Evolutionary conservation across 2,888 invertebrate species (phyloP), one percentile per base, ranked within the genome.

Genomic region (Drosophila cyrtoloma): DNA sequence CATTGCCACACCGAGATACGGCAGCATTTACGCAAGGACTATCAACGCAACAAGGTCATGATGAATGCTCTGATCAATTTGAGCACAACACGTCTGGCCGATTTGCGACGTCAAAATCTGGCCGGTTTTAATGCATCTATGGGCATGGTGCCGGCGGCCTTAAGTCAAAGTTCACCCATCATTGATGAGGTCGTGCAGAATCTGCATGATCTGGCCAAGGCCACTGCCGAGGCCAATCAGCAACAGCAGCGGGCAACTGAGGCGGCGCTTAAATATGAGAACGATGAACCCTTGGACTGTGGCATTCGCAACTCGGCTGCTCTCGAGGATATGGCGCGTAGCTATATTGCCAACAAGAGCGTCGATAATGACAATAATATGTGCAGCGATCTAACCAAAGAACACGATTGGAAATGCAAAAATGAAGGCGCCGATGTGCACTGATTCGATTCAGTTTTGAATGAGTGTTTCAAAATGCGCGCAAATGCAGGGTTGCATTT

Each of bases 1-100:
- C 95, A 94, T 70, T 93, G 92, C 55, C 95, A 94, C 75, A 92
- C 93, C 7, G 94, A 94, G 79, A 94, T 94, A 57, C 91, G 94
- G 0, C 94, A 94, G 71, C 94, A 94, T 82, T 85, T 94, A 63
- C 93, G 93, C 56, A 94, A 94, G 80, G 94, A 94, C 75, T 94
- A 94, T 75, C 93, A 93, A 78, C 92, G 93, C 30, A 93, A 93
- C 72, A 93, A 93, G 75, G 91, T 93, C 1, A 92, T 93, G 93
- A 92, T 93, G 92, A 93, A 93, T 78, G 93, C 93, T 3, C 63
- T 93, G 7, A 90, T 93, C 16, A 93, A 93, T 74, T 71, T 93
- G 39, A 92, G 92, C 65, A 91, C 92, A 22, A 92, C 87, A 68
- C 90, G 90, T 2, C 73, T 92, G 28, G 89, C 91, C 19, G 92